Conservation (phyloP, 2,797 vertebrate genomes). For the Phrynocephalus vlangalii region DNA sequence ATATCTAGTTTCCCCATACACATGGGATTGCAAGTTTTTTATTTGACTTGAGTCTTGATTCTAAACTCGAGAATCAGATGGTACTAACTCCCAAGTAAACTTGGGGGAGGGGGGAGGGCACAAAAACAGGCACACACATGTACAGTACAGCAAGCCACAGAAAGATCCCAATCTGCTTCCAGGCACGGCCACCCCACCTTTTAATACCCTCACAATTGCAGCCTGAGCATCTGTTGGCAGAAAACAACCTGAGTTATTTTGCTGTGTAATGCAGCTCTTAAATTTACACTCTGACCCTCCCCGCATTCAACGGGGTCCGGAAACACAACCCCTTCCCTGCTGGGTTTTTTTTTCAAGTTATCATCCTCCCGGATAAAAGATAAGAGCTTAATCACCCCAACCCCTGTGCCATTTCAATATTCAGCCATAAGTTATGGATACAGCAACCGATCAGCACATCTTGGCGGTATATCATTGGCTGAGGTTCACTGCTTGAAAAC, state of each 20-base stretch:
- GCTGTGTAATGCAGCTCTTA: conserved; percentile 58
- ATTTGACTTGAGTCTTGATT: background rate
- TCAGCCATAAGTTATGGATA: conserved; percentile 67
- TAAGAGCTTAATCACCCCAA: conserved; percentile 63
- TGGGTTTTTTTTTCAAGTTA: conserved; percentile 56
- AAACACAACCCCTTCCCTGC: conserved; percentile 60
- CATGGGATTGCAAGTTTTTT: background rate
- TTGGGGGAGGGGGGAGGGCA: background rate
- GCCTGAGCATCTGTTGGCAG: conserved; percentile 34
- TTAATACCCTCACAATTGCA: conserved; percentile 51
- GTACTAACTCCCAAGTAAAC: background rate
- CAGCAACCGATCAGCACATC: conserved; percentile 69
- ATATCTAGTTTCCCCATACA: background rate
- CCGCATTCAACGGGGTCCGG: conserved; percentile 30
- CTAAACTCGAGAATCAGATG: background rate
- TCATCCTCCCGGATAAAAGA: conserved; percentile 61
- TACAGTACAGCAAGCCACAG: background rate
- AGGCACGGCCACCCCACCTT: conserved; percentile 34
- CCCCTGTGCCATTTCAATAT: conserved; percentile 60
- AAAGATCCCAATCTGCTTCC: fast-evolving
- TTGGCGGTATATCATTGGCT: conserved; percentile 71
- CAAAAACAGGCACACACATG: too few relatives aligned
- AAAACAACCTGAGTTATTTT: conserved; percentile 60
- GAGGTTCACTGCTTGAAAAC: conserved; percentile 68
- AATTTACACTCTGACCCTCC: conserved; percentile 63